Evolutionary conservation across 2,888 invertebrate species (phyloP), one percentile per base, ranked within the genome.

Genomic region (Drosophila melanosoma): DNA sequence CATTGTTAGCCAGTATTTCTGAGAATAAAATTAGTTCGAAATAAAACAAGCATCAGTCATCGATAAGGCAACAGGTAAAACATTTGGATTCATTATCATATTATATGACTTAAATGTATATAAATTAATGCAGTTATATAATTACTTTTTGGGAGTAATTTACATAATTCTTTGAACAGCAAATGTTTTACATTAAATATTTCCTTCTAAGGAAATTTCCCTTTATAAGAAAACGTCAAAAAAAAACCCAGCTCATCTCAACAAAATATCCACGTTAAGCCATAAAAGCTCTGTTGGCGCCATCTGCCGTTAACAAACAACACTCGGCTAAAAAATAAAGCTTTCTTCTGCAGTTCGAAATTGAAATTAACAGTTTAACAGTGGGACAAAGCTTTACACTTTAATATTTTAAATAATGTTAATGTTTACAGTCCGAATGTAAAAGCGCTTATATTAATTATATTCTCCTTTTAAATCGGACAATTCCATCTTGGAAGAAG

Each of bases 281-380:
- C 20, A n/a, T 23, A 0, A 0, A 36, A 36, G 11, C 36, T n/a
- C 15, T 23, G 11, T n/a, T 32, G 3, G 51, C 59, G 70, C 70
- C 70, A 58, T 36, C 68, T 69, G 1, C 10, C 15, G 59, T 15
- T 15, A n/a, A 11, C 4, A 42, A 17, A 4, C 12, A 1, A 0
- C n/a, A 32, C 23, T 11, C 15, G 12, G 1, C 35, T 38, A 8
- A 35, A n/a, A 5, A 11, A 35, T 3, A 48, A 32, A 40, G 54
- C 23, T 40, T 68, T 12, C 4, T 0, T 1, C 6, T 10, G 26
- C 57, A n/a, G 23, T 51, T 58, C 58, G 40, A 26, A 20, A 20
- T 3, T 26, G 2, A 29, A 8, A 42, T 40, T 49, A 51, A n/a
- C 10, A 23, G 20, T 15, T n/a, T 45, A 67, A 67, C 67, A 67